phyloP scores from a whole-genome alignment of 2,113 vertebrate species.

The Pachycephala philippinensis region DNA sequence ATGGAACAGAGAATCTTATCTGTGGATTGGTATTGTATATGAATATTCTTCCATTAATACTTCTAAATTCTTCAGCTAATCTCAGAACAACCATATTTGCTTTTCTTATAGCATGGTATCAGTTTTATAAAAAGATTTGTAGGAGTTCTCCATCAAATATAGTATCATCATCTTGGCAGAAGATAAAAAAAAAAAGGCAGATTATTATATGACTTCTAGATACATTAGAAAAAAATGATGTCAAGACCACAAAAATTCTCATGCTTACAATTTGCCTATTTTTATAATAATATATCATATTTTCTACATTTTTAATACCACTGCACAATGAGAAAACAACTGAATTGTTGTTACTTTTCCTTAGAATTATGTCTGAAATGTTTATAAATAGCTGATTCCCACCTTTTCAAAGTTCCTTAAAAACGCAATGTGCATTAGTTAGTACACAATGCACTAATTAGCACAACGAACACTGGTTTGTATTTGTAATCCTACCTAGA shows the following conservation, averaged over 20 bases:
- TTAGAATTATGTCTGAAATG: neutral
- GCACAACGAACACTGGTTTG: accelerated
- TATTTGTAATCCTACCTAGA: neutral
- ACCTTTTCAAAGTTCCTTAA: neutral
- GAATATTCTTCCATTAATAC: neutral
- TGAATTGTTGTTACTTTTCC: neutral
- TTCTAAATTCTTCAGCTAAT: neutral
- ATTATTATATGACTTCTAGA: neutral
- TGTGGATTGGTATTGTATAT: neutral
- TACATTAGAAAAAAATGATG: neutral
- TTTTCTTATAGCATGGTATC: neutral
- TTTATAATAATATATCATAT: neutral
- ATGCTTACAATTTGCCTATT: neutral
- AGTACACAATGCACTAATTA: neutral
- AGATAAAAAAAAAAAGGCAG: neutral
- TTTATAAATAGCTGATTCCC: neutral
- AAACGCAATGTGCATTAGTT: neutral
- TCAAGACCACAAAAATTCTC: neutral
- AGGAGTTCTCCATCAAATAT: neutral
- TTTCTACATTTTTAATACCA: neutral
- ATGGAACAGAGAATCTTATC: neutral
- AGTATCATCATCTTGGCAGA: neutral
- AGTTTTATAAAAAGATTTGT: neutral
- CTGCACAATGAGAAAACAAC: neutral
- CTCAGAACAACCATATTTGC: neutral